These are phyloP conservation scores for Erpetoichthys calabaricus DNA, from an alignment of 2,797 vertebrate genomes.

Conservation along the genomic window DNA sequence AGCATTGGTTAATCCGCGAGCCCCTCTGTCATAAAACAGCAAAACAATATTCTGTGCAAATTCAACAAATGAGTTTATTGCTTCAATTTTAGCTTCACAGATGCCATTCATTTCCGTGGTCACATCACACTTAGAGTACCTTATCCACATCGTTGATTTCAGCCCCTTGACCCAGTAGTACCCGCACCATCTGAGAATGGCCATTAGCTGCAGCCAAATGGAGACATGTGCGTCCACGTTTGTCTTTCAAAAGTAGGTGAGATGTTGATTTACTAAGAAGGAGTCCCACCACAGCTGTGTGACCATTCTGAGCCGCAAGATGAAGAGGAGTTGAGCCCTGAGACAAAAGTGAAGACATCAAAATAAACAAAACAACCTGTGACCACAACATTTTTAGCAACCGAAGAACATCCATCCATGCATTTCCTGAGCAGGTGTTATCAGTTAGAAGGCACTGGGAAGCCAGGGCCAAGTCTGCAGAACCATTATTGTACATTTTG, in stretches of 20 bases:
- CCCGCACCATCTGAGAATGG: constrained; percentile 31
- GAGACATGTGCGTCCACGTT: constrained; percentile 30
- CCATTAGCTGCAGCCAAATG: constrained; percentile 36
- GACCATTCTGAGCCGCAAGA: constrained; percentile 34
- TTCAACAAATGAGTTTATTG: too few species aligned
- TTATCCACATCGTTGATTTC: constrained; percentile 35
- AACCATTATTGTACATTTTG: too few species aligned
- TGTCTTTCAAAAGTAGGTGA: constrained; percentile 32
- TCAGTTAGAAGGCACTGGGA: too few species aligned
- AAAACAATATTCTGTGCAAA: too few species aligned
- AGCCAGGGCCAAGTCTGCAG: too few species aligned
- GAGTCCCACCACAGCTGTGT: constrained; percentile 33
- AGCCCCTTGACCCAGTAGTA: constrained; percentile 36
- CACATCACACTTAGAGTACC: constrained; percentile 14
- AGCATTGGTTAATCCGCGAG: too few species aligned
- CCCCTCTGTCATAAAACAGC: too few species aligned
- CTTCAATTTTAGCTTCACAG: too few species aligned
- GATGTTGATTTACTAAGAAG: constrained; percentile 35
- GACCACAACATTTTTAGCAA: neutral
- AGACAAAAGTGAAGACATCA: neutral
- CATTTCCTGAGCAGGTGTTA: too few species aligned
- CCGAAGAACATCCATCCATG: neutral
- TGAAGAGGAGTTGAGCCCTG: constrained; percentile 37
- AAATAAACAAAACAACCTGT: neutral
- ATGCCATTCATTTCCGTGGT: too few species aligned